phyloP scores from a whole-genome alignment of 2,888 invertebrate genomes.

The Caprella mutica region DNA sequence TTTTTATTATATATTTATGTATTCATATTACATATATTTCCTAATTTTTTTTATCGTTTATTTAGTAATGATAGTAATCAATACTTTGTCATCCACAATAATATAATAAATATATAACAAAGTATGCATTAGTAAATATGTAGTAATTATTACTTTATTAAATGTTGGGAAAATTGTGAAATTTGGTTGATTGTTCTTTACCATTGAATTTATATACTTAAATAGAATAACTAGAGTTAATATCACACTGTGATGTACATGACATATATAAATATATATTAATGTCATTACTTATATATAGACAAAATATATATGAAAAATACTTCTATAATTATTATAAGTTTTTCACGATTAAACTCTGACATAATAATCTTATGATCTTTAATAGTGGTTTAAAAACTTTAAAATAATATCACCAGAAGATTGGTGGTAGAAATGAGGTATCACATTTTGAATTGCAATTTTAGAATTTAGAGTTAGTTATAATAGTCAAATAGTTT shows the following conservation, averaged over 20 bases:
- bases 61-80: conserved; percentile 5
- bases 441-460: no score
- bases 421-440: no score
- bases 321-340: conserved; percentile 3
- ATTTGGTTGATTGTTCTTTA: neutral
- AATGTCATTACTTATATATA: conserved; percentile 15
- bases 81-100: neutral
- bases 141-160: neutral
- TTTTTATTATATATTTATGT: neutral
- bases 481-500: no score
- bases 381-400: no score
- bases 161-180: neutral
- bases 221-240: neutral
- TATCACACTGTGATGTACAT: neutral
- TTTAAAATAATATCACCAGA: no score
- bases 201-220: neutral
- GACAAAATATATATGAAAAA: conserved; percentile 16
- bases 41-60: neutral
- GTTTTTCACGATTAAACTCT: neutral
- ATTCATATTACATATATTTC: neutral
- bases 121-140: conserved; percentile 3
- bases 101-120: conserved; percentile 23
- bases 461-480: no score
- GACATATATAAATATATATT: conserved; percentile 12
- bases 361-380: neutral